Percentiles rank a stretch among this genome's conserved stretches.
These are phyloP conservation scores for Melipona quadrifasciata DNA, from an alignment of 1,140 invertebrate genomes.

Conservation along the genomic window DNA sequence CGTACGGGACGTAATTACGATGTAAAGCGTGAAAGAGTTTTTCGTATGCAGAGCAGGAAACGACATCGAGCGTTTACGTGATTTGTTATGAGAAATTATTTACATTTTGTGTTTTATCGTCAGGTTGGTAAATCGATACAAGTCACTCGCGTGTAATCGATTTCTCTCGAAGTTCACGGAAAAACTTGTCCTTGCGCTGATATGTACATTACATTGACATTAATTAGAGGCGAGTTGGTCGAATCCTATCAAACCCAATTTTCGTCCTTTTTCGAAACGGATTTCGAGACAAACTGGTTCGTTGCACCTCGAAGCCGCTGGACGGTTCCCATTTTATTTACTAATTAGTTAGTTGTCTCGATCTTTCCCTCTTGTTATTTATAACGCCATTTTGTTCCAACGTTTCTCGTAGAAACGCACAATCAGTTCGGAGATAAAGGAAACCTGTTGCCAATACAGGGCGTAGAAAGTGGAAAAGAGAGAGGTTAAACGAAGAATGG, in stretches of 20 bases:
- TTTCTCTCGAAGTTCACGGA: slow-evolving; percentile 16
- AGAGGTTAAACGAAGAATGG: neutral
- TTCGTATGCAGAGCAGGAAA: neutral
- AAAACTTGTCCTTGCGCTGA: neutral
- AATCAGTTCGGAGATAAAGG: neutral
- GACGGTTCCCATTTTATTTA: neutral
- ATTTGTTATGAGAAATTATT: no score
- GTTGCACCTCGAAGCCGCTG: neutral
- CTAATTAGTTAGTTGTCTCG: no score
- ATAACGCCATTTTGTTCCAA: no score
- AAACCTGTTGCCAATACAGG: neutral
- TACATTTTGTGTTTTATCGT: neutral
- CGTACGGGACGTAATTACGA: neutral
- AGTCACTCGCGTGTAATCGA: neutral
- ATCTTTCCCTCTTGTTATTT: no score
- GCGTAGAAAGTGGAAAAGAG: no score
- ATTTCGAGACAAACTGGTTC: neutral
- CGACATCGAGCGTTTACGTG: neutral
- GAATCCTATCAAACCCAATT: neutral
- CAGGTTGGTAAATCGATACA: neutral
- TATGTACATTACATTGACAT: neutral
- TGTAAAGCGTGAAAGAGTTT: neutral
- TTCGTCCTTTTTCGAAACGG: neutral
- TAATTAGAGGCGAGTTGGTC: slow-evolving; percentile 9
- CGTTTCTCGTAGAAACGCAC: neutral